Conservation (phyloP, 2,888 invertebrate species). For the Resseliella maxima region DNA sequence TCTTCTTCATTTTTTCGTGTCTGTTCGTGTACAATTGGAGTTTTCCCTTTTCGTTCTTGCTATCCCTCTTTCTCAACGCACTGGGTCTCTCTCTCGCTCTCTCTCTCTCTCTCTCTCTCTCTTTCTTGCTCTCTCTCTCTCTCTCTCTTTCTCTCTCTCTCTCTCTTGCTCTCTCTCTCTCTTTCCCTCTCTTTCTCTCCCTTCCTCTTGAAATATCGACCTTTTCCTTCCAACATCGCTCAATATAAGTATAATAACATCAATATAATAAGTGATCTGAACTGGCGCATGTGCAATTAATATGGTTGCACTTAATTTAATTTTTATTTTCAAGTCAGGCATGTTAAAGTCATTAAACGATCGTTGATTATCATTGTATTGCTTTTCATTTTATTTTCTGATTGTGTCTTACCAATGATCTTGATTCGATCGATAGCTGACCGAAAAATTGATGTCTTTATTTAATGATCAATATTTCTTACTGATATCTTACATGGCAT, state of each 20-base stretch:
- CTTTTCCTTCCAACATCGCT: not conserved
- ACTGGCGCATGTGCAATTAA: slow-evolving; percentile 51
- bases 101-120: not conserved
- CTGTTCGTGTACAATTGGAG: not conserved
- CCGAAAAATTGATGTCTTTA: not conserved
- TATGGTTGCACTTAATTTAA: slow-evolving; percentile 41
- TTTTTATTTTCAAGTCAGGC: slow-evolving; percentile 29
- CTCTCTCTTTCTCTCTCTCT: not conserved
- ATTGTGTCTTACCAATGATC: not conserved
- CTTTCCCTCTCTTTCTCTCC: not conserved
- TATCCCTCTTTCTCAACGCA: not conserved
- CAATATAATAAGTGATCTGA: slow-evolving; percentile 11
- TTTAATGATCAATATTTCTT: slow-evolving; percentile 50
- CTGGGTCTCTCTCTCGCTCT: no score
- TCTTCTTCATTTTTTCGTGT: slow-evolving; percentile 14
- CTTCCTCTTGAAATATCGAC: not conserved
- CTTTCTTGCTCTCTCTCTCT: not conserved
- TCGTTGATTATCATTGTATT: slow-evolving; percentile 1
- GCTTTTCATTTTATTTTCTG: not conserved
- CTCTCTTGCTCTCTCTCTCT: no score
- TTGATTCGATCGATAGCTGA: not conserved
- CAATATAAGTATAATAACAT: slow-evolving; percentile 21
- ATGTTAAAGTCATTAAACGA: slow-evolving; percentile 33
- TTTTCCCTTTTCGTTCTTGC: not conserved
- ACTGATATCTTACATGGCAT: not conserved